A percentile compares a stretch with the other conserved stretches of the same genome.
Conservation (phyloP, 2,888 invertebrate species). For the Zele albiditarsus region DNA sequence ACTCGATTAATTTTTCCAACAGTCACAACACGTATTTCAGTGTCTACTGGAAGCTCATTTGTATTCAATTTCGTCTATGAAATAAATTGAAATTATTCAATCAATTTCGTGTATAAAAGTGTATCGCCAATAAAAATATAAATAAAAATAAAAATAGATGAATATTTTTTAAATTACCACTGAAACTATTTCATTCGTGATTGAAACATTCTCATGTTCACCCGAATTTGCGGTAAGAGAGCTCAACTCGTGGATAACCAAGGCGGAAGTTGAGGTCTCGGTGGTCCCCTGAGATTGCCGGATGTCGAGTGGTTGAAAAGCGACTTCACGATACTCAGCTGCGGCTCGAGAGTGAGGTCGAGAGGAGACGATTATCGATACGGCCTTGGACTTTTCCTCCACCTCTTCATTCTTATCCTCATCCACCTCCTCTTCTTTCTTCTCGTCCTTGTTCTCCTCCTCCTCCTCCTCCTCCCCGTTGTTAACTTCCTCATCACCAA, state of each 20-base stretch:
- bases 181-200: slow-evolving; percentile 36
- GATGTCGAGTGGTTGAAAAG: slow-evolving; percentile 46
- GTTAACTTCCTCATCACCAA: slow-evolving; percentile 30
- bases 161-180: slow-evolving; percentile 24
- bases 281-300: slow-evolving; percentile 37
- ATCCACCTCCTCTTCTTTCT: not conserved
- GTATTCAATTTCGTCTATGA: slow-evolving; percentile 26
- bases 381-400: slow-evolving; percentile 14
- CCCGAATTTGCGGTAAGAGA: slow-evolving; percentile 22
- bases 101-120: not conserved
- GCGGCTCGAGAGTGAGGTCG: slow-evolving; percentile 57
- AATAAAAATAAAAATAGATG: not conserved
- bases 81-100: slow-evolving; percentile 5
- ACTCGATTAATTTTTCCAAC: slow-evolving; percentile 32
- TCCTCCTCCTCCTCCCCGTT: slow-evolving; percentile 18
- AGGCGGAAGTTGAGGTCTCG: slow-evolving; percentile 36
- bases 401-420: slow-evolving; percentile 22
- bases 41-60: slow-evolving; percentile 30
- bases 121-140: not conserved
- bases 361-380: slow-evolving; percentile 56
- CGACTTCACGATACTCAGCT: slow-evolving; percentile 44
- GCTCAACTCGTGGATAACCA: slow-evolving; percentile 34
- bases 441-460: slow-evolving; percentile 2
- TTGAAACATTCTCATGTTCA: slow-evolving; percentile 30
- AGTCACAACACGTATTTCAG: slow-evolving; percentile 36